These are phyloP conservation scores for Turritopsis rubra DNA, from an alignment of 30 jellyfish, hydroid and myxozoan genomes.

Conservation along the genomic window DNA sequence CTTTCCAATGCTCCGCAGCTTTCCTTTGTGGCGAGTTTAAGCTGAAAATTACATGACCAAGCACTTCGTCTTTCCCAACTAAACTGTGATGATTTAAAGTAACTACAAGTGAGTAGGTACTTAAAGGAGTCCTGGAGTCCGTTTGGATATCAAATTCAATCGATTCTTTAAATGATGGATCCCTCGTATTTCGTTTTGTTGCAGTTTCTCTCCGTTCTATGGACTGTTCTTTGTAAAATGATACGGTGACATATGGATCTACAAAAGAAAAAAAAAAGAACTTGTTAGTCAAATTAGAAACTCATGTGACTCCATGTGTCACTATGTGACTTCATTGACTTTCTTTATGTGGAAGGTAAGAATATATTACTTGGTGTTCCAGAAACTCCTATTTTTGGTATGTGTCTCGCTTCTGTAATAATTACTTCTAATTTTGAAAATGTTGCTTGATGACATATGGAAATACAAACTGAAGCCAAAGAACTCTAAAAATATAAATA, in stretches of 20 bases:
- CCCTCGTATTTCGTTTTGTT: slow-evolving; percentile 51
- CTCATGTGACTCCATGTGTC: not conserved
- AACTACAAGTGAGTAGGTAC: slow-evolving; percentile 56
- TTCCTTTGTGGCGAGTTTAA: slow-evolving; percentile 70
- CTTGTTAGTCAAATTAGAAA: not conserved
- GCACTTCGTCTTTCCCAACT: slow-evolving; percentile 76
- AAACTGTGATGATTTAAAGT: slow-evolving; percentile 58
- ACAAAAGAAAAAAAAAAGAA: not conserved
- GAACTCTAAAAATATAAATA: slow-evolving; percentile 24
- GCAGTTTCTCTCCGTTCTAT: slow-evolving; percentile 56
- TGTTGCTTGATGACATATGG: slow-evolving; percentile 85
- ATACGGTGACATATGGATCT: slow-evolving; percentile 75
- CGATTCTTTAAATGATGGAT: slow-evolving; percentile 77
- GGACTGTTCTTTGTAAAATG: slow-evolving; percentile 61
- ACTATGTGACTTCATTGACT: not conserved
- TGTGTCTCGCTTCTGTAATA: slow-evolving; percentile 61
- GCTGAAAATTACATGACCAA: slow-evolving; percentile 92
- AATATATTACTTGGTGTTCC: not conserved
- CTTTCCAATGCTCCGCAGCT: slow-evolving; percentile 74
- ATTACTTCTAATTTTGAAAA: slow-evolving; percentile 63
- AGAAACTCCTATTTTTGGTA: slow-evolving; percentile 40
- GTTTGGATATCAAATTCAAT: slow-evolving; percentile 58
- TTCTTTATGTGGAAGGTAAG: not conserved
- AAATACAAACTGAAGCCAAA: slow-evolving; percentile 43
- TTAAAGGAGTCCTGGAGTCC: slow-evolving; percentile 58